Percentiles rank a stretch among this genome's conserved stretches.
These are phyloP conservation scores for Semotilus atromaculatus DNA, from an alignment of 2,797 vertebrate genomes.

Conservation along the genomic window DNA sequence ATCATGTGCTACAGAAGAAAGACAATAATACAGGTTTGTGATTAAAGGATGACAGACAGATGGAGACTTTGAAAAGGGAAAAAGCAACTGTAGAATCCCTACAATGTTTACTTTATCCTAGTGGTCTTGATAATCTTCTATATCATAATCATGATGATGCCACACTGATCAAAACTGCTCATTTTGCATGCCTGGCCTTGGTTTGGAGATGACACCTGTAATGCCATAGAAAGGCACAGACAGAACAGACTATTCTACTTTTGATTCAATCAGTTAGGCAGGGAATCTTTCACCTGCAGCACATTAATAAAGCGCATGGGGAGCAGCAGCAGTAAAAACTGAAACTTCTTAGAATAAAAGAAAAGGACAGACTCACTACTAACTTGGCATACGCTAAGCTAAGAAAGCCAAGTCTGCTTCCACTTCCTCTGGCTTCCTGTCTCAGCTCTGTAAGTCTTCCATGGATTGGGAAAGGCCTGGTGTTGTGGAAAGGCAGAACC, in stretches of 20 bases:
- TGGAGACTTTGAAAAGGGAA: neutral
- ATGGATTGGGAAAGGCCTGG: neutral
- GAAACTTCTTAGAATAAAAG: conserved; percentile 21
- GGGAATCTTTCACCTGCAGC: conserved; percentile 33
- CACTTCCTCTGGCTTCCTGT: neutral
- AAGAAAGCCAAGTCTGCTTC: neutral
- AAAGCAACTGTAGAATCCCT: neutral
- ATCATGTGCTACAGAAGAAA: neutral
- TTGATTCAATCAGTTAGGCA: conserved; percentile 29
- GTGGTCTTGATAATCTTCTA: neutral
- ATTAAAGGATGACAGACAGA: neutral
- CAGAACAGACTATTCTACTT: neutral
- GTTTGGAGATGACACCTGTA: neutral
- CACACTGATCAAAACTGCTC: neutral
- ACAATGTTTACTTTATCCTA: neutral
- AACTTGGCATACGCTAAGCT: conserved; percentile 5
- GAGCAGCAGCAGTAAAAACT: neutral
- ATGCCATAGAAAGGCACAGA: neutral
- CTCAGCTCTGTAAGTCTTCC: neutral
- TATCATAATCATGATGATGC: neutral
- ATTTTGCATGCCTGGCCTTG: neutral
- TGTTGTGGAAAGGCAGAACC: neutral
- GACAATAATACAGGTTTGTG: neutral
- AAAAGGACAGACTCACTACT: neutral
- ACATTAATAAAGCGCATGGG: conserved; percentile 22